Evolutionary conservation across 1,140 invertebrate species (phyloP).

Genomic region (Drosophila ironensis): DNA sequence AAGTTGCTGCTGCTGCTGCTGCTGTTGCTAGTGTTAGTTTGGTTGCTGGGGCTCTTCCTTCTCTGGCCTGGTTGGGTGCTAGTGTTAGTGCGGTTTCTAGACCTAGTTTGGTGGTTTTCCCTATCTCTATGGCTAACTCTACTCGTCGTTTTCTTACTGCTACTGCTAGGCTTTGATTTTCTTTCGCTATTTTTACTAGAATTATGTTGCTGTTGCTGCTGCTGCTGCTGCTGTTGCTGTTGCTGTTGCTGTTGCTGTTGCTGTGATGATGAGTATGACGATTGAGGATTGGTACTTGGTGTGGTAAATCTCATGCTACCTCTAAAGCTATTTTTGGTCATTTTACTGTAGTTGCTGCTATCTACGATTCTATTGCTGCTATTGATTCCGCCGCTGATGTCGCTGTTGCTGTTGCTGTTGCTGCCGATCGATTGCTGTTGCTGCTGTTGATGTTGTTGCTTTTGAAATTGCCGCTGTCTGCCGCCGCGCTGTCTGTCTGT

Average conservation of each 20-base stretch:
- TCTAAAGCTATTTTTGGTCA: constrained; percentile 82
- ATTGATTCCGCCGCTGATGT: constrained; percentile 26
- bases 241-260: constrained; percentile 56
- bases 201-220: constrained; percentile 49
- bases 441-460: constrained; percentile 37
- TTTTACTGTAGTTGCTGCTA: constrained; percentile 71
- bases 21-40: constrained; percentile 15
- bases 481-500: constrained; percentile 54
- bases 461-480: constrained; percentile 60
- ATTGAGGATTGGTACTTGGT: constrained; percentile 63
- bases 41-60: constrained; percentile 4
- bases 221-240: constrained; percentile 41
- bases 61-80: constrained; percentile 15
- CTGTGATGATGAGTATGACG: constrained; percentile 73
- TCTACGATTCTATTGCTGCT: constrained; percentile 58
- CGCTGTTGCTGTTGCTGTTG: constrained; percentile 32
- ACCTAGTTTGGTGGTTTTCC: constrained; percentile 43
- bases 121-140: constrained; percentile 56
- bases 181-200: constrained; percentile 71
- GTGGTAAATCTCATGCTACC: constrained; percentile 71
- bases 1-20: constrained; percentile 42
- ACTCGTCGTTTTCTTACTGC: constrained; percentile 46
- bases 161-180: constrained; percentile 63
- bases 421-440: constrained; percentile 37
- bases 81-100: constrained; percentile 41